phyloP scores from a whole-genome alignment of 2,797 vertebrate species.

The Tadarida brasiliensis region DNA sequence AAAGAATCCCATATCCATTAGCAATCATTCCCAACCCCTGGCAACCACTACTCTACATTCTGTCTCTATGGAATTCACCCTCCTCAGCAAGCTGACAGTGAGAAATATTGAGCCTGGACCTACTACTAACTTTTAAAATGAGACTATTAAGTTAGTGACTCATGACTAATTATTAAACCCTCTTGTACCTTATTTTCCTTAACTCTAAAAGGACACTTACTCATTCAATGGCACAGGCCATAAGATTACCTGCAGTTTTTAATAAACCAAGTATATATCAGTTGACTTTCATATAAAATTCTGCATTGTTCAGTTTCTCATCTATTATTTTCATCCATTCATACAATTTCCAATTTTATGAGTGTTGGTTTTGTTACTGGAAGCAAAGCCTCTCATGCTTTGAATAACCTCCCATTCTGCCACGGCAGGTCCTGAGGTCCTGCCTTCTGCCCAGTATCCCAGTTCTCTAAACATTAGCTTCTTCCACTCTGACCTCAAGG shows the following conservation, averaged over 20 bases:
- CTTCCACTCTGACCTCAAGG: background rate
- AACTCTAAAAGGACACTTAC: slow-evolving; percentile 20
- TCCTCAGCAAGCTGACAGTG: background rate
- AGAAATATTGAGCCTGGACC: background rate
- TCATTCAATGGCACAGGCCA: background rate
- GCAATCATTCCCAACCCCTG: background rate
- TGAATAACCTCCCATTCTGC: background rate
- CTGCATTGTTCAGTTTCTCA: background rate
- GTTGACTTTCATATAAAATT: background rate
- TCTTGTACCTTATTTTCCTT: slow-evolving; percentile 7
- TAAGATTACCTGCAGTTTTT: background rate
- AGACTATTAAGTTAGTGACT: slow-evolving; percentile 7
- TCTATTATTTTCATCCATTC: background rate
- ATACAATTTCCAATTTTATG: background rate
- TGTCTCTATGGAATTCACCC: background rate
- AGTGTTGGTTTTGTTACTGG: background rate
- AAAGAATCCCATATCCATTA: background rate
- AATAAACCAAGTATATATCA: background rate
- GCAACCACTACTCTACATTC: background rate
- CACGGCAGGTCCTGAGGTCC: background rate
- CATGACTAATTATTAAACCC: background rate
- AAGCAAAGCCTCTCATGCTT: background rate
- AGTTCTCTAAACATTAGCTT: background rate
- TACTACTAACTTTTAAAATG: slow-evolving; percentile 9
- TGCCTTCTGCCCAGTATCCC: background rate